Conservation (phyloP, 2,888 invertebrate genomes). For the Odontocerum albicorne region DNA sequence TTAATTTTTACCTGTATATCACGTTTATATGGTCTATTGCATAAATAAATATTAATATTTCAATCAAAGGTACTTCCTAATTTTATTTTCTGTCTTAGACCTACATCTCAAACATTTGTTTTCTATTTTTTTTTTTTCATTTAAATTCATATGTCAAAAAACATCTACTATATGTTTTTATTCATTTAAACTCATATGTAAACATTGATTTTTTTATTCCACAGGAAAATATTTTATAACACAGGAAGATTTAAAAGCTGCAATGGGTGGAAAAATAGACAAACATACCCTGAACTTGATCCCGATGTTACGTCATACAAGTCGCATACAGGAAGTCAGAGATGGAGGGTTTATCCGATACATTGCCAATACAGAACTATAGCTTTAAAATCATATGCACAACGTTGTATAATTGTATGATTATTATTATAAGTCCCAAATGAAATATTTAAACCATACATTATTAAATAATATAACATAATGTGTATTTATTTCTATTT, state of each 20-base stretch:
- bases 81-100: too few relatives aligned
- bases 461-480: background rate
- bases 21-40: too few relatives aligned
- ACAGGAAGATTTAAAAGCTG: constrained; percentile 29
- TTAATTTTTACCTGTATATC: too few relatives aligned
- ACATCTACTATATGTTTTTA: background rate
- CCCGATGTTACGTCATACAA: constrained; percentile 32
- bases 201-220: constrained; percentile 1
- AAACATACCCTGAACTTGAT: constrained; percentile 31
- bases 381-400: too few relatives aligned
- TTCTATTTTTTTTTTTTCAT: background rate
- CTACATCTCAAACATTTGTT: too few relatives aligned
- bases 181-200: background rate
- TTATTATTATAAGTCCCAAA: too few relatives aligned
- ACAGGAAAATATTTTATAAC: constrained; percentile 33
- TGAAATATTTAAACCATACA: too few relatives aligned
- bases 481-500: too few relatives aligned
- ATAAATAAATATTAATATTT: too few relatives aligned
- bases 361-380: constrained; percentile 23
- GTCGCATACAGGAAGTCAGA: constrained; percentile 28
- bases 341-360: constrained; percentile 27
- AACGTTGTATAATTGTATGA: too few relatives aligned
- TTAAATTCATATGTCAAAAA: background rate
- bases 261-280: constrained; percentile 30
- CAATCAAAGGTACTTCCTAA: too few relatives aligned